Base-by-base conservation (phyloP, 1,140 invertebrate genomes). In the Agrypnia vestita region DNA sequence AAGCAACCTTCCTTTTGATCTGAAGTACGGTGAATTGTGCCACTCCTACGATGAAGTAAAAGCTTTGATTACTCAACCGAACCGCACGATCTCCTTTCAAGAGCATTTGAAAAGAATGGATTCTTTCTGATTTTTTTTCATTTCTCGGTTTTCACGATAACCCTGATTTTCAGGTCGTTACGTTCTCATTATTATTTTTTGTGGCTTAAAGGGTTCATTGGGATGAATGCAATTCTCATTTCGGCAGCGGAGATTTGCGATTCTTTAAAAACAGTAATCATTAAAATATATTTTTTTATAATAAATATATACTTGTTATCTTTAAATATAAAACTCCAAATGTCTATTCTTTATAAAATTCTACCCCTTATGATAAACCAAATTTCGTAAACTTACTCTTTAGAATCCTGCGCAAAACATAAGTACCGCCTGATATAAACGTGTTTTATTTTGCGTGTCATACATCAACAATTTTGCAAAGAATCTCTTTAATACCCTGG, bases 61-160 rank as follows among this genome's bases (percentile, higher is more conserved):
- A 44, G 76, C 80, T 82, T 82, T 82, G 76, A 82, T 75, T 78
- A 82, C 78, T 82, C 62, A 82, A 78, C 69, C 76, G 72, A 64
- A 75, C 46, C 71, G 75, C 51, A 56, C 44, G 35, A 77, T 77
- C 61, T 44, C 72, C 13, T 59, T 74, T 44, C 69, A 17, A 17
- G 13, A 56, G 72, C 21, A 35, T 71, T 56, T 25, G 55, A 59
- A 74, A 71, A 47, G 64, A 19, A 69, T 46, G 44, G 21, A 19
- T 49, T 71, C 67, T 71, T 71, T 47, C 67, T 71, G 67, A 71
- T 49, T 47, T 71, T 35, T n/a, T 62, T 71, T 71, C 67, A 71
- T 71, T 49, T 25, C 67, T 71, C 67, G 46, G 67, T 51, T 11
- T 51, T 51, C 46, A 71, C 46, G 49, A 71, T 71, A 71, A 51